Base-by-base conservation (phyloP, 1,140 invertebrate species). In the Brachionus calyciflorus region DNA sequence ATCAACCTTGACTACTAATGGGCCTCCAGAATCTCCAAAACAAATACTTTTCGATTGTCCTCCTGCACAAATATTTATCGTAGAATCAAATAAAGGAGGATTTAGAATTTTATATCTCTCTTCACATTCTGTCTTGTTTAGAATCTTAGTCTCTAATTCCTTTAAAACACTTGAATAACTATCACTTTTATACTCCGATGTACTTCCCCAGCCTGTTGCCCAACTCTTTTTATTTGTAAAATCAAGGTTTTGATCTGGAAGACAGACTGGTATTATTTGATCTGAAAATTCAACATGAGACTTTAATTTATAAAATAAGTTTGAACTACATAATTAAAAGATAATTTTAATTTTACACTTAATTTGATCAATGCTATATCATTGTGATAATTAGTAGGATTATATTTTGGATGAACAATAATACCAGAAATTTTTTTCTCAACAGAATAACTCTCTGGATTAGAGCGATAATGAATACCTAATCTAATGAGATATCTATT, bases 301-400 rank as follows among this genome's bases (percentile, higher is more conserved):
- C 48, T 7, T n/a, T 51, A 24, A 49, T 17, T 48, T n/a, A 48
- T 48, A 14, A 48, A 48, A n/a, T n/a, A n/a, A n/a, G n/a, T n/a
- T n/a, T n/a, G n/a, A n/a, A n/a, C n/a, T n/a, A n/a, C n/a, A n/a
- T n/a, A n/a, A n/a, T n/a, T n/a, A n/a, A n/a, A n/a, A n/a, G n/a
- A n/a, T n/a, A n/a, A n/a, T n/a, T n/a, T n/a, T n/a, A n/a, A n/a
- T n/a, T n/a, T 9, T 70, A 70, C 68, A 2, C 2, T 6, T 53
- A 70, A 44, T 24, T 70, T 48, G 0, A 70, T 37, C 1, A 70
- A 14, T 26, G 68, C 68, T 17, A 70, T 70, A 70, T 70, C 68
- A 49, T 70, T 21, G 4, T n/a, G 37, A 30, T 46, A 46, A 14
- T 26, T 46, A 17, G 10, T 12, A 53, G 24, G 5, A 21, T 30